A percentile compares a stretch with the other conserved stretches of the same genome.
Evolutionary conservation across 2,113 vertebrate genomes (phyloP).

Genomic region (Falcunculus frontatus): DNA sequence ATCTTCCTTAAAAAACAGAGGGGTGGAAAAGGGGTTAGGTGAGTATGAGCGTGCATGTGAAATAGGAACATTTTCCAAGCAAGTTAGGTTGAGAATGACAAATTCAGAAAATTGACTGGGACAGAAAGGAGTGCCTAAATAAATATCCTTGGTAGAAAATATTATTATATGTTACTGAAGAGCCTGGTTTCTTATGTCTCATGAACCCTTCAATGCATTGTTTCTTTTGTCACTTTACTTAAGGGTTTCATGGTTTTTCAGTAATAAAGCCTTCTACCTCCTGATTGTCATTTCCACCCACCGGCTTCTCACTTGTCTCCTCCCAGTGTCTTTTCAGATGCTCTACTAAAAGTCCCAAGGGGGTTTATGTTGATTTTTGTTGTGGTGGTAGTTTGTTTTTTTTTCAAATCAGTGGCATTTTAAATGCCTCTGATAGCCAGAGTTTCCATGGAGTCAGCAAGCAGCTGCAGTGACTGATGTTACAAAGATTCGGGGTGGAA

Average conservation of each 20-base stretch:
- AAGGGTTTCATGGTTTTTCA: background rate
- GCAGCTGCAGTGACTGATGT: background rate
- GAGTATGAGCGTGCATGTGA: background rate
- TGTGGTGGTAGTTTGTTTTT: background rate
- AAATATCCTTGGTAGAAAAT: background rate
- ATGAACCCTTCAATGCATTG: background rate
- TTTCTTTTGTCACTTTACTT: background rate
- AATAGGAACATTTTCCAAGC: background rate
- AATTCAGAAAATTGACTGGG: background rate
- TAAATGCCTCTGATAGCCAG: background rate
- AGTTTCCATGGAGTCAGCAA: background rate
- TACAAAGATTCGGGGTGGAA: background rate
- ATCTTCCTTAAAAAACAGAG: background rate
- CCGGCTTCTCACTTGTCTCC: background rate
- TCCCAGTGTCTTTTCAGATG: background rate
- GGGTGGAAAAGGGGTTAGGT: background rate
- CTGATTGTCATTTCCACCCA: background rate
- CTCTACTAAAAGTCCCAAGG: background rate
- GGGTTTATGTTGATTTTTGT: accelerated
- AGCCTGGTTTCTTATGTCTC: background rate
- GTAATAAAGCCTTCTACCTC: background rate
- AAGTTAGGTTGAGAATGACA: background rate
- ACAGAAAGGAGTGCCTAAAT: background rate
- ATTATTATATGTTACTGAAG: background rate
- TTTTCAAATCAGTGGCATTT: background rate